These are phyloP conservation scores for Nannoperca obscura DNA, from an alignment of 2,797 vertebrate species.

Conservation along the genomic window DNA sequence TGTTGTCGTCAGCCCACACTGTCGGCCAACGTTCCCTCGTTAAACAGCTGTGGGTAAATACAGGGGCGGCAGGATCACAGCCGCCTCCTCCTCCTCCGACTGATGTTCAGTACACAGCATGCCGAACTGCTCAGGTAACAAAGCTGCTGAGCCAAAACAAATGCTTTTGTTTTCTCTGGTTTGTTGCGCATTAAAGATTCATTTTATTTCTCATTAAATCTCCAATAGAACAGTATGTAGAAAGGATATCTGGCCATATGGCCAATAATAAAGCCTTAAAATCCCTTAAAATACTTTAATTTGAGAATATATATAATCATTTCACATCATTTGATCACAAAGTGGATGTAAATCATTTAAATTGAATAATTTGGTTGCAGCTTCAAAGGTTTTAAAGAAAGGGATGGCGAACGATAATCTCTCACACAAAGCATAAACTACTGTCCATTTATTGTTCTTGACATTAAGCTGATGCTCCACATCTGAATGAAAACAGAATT, in stretches of 20 bases:
- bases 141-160: slow-evolving; percentile 25
- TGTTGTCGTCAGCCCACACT: slow-evolving; percentile 12
- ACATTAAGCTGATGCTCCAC: not conserved
- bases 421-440: not conserved
- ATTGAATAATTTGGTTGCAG: not conserved
- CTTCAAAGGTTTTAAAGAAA: not conserved
- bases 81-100: slow-evolving; percentile 11
- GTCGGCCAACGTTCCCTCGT: slow-evolving; percentile 45
- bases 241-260: not conserved
- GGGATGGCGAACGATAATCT: not conserved
- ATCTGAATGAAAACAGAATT: not conserved
- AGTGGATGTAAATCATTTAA: not conserved
- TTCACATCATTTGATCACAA: not conserved
- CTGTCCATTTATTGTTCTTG: not conserved
- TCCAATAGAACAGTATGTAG: not conserved
- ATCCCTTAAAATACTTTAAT: not conserved
- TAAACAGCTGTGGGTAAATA: slow-evolving; percentile 72
- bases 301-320: not conserved
- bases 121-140: slow-evolving; percentile 23
- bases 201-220: slow-evolving; percentile 1
- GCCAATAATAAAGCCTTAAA: not conserved
- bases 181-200: not conserved
- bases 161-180: not conserved
- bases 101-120: slow-evolving; percentile 51
- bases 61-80: slow-evolving; percentile 25